A percentile compares a stretch with the other conserved stretches of the same genome.
Evolutionary conservation across 2,797 vertebrate species (phyloP).

Genomic region (Trachops cirrhosus): DNA sequence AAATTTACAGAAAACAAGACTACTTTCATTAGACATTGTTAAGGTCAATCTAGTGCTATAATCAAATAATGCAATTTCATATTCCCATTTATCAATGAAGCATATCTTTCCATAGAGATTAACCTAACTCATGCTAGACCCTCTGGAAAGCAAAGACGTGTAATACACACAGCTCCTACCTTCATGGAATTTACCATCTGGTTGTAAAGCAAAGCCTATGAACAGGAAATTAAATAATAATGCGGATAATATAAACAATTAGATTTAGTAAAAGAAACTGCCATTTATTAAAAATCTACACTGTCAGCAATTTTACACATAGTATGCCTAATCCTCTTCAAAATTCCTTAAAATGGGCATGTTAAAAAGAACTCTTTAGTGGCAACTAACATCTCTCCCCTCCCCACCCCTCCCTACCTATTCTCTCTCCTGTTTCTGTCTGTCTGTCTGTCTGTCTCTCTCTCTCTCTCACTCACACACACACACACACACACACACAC

Average conservation of each 20-base stretch:
- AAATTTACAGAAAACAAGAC: neutral
- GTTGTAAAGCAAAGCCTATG: neutral
- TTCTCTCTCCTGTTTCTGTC: neutral
- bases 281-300: neutral
- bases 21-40: neutral
- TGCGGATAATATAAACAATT: neutral
- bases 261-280: neutral
- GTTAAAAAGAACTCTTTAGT: neutral
- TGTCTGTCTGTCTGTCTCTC: neutral
- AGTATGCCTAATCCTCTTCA: neutral
- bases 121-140: neutral
- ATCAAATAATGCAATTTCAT: neutral
- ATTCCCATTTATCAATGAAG: neutral
- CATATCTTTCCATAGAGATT: neutral
- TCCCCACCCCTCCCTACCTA: neutral
- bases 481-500: neutral
- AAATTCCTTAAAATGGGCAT: neutral
- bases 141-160: neutral
- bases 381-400: neutral
- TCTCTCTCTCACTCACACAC: no score
- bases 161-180: neutral
- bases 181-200: neutral
- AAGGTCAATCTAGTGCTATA: neutral
- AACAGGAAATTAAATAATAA: conserved; percentile 1
- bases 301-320: neutral